Percentiles rank a stretch among this genome's conserved stretches.
Evolutionary conservation across 2,888 invertebrate species (phyloP).

Genomic region (Sialis fuliginosa): DNA sequence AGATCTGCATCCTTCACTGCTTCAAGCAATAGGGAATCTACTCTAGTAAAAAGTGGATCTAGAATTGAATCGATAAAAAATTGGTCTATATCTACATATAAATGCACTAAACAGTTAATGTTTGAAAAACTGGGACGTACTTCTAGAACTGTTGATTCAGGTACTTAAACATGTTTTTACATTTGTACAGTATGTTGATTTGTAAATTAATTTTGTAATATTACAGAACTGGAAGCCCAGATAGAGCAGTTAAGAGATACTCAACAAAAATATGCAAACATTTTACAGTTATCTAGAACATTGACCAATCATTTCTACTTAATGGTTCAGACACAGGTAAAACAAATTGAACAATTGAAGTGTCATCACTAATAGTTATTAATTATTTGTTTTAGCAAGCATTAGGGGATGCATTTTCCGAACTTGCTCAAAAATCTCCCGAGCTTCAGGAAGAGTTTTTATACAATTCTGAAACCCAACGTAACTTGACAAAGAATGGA

Average conservation of each 20-base stretch:
- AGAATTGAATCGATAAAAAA: constrained; percentile 85
- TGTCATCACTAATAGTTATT: neutral
- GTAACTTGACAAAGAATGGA: constrained; percentile 82
- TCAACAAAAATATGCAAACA: constrained; percentile 77
- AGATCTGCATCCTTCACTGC: constrained; percentile 53
- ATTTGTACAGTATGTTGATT: neutral
- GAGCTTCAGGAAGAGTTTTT: constrained; percentile 88
- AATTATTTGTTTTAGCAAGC: constrained; percentile 42
- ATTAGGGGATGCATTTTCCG: constrained; percentile 84
- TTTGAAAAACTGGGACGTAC: constrained; percentile 93
- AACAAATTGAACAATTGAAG: neutral
- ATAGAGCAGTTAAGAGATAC: constrained; percentile 87
- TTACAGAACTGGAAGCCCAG: constrained; percentile 75
- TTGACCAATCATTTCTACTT: constrained; percentile 78
- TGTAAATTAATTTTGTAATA: constrained; percentile 3
- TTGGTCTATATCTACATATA: constrained; percentile 97
- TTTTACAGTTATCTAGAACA: constrained; percentile 70
- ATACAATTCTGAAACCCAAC: constrained; percentile 91
- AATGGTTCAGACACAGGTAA: constrained; percentile 61
- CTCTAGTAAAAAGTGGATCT: constrained; percentile 45
- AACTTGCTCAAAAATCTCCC: constrained; percentile 89
- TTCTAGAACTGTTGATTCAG: constrained; percentile 74
- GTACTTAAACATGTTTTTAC: constrained; percentile 22
- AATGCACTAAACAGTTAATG: constrained; percentile 92
- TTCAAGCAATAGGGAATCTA: constrained; percentile 36